Evolutionary conservation across 2,797 vertebrate species (phyloP).

Genomic region (Heliangelus exortis): DNA sequence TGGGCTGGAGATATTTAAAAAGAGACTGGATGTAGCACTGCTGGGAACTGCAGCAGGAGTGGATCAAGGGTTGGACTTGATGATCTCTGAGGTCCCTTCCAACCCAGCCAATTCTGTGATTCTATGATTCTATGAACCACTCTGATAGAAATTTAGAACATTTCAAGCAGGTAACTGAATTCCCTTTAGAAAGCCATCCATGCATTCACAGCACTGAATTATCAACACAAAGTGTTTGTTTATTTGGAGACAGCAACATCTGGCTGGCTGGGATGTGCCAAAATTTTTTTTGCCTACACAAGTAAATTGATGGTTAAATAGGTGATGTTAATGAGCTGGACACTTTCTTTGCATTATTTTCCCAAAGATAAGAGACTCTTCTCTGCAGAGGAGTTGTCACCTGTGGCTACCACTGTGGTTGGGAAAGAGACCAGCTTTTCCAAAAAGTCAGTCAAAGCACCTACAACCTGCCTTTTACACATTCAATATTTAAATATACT

Average conservation of each 20-base stretch:
- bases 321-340: background rate
- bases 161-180: background rate
- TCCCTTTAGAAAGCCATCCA: background rate
- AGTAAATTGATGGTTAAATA: background rate
- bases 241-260: slow-evolving; percentile 13
- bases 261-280: background rate
- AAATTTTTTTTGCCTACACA: background rate
- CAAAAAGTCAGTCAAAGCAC: background rate
- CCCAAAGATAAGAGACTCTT: background rate
- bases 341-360: fast-evolving
- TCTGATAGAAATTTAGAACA: background rate
- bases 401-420: background rate
- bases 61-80: too few species aligned
- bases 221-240: background rate
- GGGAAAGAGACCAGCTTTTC: background rate
- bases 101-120: too few species aligned
- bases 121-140: too few species aligned
- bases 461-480: background rate
- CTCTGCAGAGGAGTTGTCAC: background rate
- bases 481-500: background rate
- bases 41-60: too few species aligned
- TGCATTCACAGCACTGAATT: background rate
- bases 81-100: too few species aligned
- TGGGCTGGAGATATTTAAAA: too few species aligned
- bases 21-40: too few species aligned